Evolutionary conservation across 2,888 invertebrate genomes (phyloP), one percentile per base, ranked within the genome.

Genomic region (Seira sanloemensis): DNA sequence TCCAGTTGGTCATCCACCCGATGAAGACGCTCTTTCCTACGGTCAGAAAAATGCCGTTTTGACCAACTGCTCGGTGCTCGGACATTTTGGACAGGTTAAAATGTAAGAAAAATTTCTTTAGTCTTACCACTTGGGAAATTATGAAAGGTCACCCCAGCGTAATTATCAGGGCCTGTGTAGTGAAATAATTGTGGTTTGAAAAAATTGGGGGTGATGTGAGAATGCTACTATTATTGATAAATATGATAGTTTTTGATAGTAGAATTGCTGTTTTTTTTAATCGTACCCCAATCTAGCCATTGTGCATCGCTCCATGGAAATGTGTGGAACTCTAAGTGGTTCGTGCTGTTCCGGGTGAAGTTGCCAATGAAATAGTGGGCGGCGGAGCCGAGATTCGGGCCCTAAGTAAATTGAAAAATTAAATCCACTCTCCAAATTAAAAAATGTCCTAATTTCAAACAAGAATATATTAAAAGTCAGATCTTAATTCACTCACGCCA

Each of bases 341-440:
- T 19, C 1, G 62, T 23, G 27, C 46, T 26, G 5, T 37, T 69
- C 7, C 84, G 85, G 27, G 87, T 82, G 75, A 88, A 89, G 16
- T 83, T 50, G 0, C 89, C 89, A 25, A 88, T 26, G 58, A 89
- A 89, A 54, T 89, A 89, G 54, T 87, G 88, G 0, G 89, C 88
- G 1, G 69, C 86, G 4, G 87, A 86, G 7, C 89, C 89, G 12
- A 75, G 54, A 69, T 88, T 88, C 4, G 89, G 89, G 12, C 88
- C 88, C 84, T 73, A 7, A 18, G n/a, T n/a, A 73, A 9, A 58
- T 12, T 26, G 46, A 27, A 68, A 68, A n/a, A 71, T 71, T n/a
- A 25, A n/a, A n/a, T n/a, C n/a, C n/a, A n/a, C n/a, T n/a, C n/a
- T n/a, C n/a, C n/a, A n/a, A n/a, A n/a, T n/a, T n/a, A n/a, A n/a